A percentile compares a stretch with the other conserved stretches of the same genome.
Conservation (phyloP, 2,797 vertebrate genomes). For the Girardinus metallicus region DNA sequence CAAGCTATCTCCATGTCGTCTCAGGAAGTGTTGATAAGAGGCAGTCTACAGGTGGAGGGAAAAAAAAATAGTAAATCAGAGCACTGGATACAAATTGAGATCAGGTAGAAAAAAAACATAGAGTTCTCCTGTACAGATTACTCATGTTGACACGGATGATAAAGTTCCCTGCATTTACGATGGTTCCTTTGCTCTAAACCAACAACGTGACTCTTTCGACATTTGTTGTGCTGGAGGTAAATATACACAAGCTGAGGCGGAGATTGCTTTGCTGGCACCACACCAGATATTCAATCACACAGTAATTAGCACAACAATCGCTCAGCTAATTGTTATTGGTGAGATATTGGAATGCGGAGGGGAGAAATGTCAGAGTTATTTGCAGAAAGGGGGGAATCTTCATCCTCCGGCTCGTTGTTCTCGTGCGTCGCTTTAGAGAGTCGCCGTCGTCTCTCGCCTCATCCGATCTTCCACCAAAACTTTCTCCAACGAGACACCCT, state of each 20-base stretch:
- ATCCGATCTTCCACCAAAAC: slow-evolving; percentile 13
- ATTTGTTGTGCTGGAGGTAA: slow-evolving; percentile 55
- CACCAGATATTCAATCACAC: slow-evolving; percentile 78
- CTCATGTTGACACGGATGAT: slow-evolving; percentile 27
- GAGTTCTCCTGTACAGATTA: slow-evolving; percentile 11
- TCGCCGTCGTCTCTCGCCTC: slow-evolving; percentile 20
- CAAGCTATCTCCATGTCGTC: slow-evolving; percentile 28
- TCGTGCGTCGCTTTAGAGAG: slow-evolving; percentile 28
- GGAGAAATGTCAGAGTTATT: slow-evolving; percentile 70
- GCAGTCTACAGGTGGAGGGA: slow-evolving; percentile 27
- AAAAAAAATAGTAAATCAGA: slow-evolving; percentile 34
- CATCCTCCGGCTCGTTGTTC: slow-evolving; percentile 40
- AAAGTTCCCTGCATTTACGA: slow-evolving; percentile 18
- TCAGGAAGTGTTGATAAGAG: slow-evolving; percentile 46
- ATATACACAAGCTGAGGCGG: slow-evolving; percentile 48
- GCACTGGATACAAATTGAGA: slow-evolving; percentile 49
- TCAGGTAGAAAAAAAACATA: slow-evolving; percentile 20
- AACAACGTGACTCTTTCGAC: slow-evolving; percentile 41
- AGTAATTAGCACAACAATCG: slow-evolving; percentile 81
- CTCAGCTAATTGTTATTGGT: slow-evolving; percentile 80
- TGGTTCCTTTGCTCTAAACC: slow-evolving; percentile 6
- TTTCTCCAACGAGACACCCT: neutral
- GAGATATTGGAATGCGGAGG: slow-evolving; percentile 67
- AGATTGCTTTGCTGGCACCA: slow-evolving; percentile 70
- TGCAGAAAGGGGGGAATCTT: slow-evolving; percentile 51